phyloP scores from a whole-genome alignment of 2,113 vertebrate genomes.

The Vulpes lagopus region DNA sequence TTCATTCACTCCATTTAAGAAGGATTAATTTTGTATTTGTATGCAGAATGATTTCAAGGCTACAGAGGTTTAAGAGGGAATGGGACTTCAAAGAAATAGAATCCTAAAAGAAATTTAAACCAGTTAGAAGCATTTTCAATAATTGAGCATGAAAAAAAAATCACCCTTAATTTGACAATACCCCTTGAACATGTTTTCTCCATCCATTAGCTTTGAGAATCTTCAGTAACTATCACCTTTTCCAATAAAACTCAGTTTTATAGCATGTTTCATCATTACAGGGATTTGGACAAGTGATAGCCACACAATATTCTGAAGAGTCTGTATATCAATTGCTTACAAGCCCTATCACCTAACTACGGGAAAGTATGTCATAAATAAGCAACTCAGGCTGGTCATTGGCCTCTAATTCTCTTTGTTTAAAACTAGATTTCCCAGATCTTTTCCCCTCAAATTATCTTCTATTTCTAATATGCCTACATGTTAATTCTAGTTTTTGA shows the following conservation, averaged over 20 bases:
- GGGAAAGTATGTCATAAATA: not conserved
- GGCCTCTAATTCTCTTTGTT: not conserved
- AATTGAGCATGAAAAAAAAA: slow-evolving; percentile 30
- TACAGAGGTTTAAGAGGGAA: not conserved
- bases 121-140: not conserved
- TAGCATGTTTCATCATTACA: not conserved
- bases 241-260: not conserved
- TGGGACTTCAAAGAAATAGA: not conserved
- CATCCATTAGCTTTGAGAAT: not conserved
- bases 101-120: not conserved
- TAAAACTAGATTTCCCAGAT: not conserved
- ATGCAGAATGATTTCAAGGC: not conserved
- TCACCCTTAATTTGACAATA: not conserved
- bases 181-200: slow-evolving; percentile 30
- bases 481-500: slow-evolving; percentile 1
- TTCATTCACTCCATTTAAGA: not conserved
- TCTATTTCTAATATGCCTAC: not conserved
- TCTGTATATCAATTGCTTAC: not conserved
- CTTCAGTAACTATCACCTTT: not conserved
- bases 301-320: not conserved
- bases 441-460: not conserved
- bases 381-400: not conserved
- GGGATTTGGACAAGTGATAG: not conserved
- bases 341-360: not conserved
- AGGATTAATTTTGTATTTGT: not conserved